Conservation (phyloP, 2,888 invertebrate genomes). For the Spilarctia lutea region DNA sequence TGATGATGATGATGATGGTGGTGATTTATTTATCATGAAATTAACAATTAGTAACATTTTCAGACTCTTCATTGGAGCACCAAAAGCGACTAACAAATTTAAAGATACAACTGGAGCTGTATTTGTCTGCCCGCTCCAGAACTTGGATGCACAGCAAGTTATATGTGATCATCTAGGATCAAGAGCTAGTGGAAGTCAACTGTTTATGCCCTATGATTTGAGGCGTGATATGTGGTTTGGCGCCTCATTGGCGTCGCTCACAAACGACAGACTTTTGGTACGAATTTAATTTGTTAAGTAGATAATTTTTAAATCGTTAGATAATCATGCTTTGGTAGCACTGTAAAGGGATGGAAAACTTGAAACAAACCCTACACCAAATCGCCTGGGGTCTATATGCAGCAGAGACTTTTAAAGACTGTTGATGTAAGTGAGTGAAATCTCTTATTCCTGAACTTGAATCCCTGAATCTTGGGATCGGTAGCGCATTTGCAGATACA, state of each 20-base stretch:
- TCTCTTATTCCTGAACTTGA: no score
- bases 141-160: slow-evolving; percentile 49
- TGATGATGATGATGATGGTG: no score
- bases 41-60: slow-evolving; percentile 22
- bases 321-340: no score
- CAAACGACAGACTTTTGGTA: slow-evolving; percentile 68
- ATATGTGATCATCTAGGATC: slow-evolving; percentile 56
- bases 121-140: slow-evolving; percentile 60
- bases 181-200: neutral
- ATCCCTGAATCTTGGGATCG: no score
- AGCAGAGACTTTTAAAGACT: no score
- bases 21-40: neutral
- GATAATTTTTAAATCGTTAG: no score
- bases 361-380: no score
- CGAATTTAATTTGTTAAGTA: neutral
- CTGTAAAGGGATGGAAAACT: no score
- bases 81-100: slow-evolving; percentile 56
- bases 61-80: slow-evolving; percentile 74
- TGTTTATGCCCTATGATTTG: slow-evolving; percentile 30
- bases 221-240: slow-evolving; percentile 79
- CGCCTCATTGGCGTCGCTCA: slow-evolving; percentile 64
- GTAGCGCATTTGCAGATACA: no score
- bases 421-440: no score
- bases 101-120: slow-evolving; percentile 54
- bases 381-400: no score